These are phyloP conservation scores for Agapornis roseicollis DNA, from an alignment of 2,113 vertebrate species.

Conservation along the genomic window DNA sequence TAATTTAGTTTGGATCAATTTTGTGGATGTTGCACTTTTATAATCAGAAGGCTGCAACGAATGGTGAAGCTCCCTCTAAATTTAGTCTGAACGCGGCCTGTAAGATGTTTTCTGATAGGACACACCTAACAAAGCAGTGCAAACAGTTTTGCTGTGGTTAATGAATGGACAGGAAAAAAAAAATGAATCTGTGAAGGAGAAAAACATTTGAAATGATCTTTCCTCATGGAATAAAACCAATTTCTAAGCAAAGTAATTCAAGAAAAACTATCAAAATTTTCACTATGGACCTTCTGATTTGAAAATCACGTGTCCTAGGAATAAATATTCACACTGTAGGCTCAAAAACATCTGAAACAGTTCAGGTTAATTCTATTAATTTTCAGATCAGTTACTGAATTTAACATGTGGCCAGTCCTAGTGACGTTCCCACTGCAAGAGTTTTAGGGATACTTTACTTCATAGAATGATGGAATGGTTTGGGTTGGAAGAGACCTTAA, in stretches of 20 bases:
- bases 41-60: background rate
- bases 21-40: background rate
- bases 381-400: background rate
- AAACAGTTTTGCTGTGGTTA: slow-evolving; percentile 20
- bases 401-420: background rate
- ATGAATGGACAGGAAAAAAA: background rate
- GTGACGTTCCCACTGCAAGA: background rate
- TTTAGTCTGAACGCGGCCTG: background rate
- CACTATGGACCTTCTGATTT: background rate
- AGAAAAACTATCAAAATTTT: background rate
- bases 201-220: background rate
- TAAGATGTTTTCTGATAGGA: background rate
- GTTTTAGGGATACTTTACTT: background rate
- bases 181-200: background rate
- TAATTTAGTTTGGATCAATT: slow-evolving; percentile 32
- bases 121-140: slow-evolving; percentile 16
- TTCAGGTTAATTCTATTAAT: background rate
- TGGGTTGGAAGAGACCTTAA: background rate
- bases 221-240: background rate
- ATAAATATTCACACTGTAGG: background rate
- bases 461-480: background rate
- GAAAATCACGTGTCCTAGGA: background rate
- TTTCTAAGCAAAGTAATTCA: background rate
- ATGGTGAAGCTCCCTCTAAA: background rate
- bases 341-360: background rate